A percentile compares a stretch with the other conserved stretches of the same genome.
Evolutionary conservation across 2,888 invertebrate genomes (phyloP).

Genomic region (Minunthozetes semirufus): DNA sequence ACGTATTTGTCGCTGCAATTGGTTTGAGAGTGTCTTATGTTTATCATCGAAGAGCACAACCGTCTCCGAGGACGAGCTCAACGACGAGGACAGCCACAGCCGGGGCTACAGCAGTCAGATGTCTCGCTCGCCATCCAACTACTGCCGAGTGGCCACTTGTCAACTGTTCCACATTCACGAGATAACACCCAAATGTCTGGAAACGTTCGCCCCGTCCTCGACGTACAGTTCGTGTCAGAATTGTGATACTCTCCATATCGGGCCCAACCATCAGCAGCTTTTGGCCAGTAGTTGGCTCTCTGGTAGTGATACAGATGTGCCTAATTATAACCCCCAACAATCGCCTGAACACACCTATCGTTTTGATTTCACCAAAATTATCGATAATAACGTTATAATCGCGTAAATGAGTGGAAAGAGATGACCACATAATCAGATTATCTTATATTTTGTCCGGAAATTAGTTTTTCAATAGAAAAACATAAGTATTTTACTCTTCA

Average conservation of each 20-base stretch:
- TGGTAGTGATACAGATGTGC: constrained; percentile 3
- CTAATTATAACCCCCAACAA: background rate
- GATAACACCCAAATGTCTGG: constrained; percentile 31
- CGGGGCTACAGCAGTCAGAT: background rate
- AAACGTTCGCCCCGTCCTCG: constrained; percentile 33
- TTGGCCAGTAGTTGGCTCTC: constrained; percentile 1
- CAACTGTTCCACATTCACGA: constrained; percentile 30
- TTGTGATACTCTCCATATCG: constrained; percentile 29
- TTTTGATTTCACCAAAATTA: background rate
- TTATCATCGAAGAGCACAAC: background rate
- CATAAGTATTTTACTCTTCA: too few species aligned
- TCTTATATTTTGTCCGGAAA: too few species aligned
- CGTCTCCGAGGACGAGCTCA: background rate
- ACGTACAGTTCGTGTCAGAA: constrained; percentile 31
- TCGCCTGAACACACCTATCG: background rate
- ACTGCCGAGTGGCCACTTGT: constrained; percentile 34
- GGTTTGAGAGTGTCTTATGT: background rate
- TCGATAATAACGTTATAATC: background rate
- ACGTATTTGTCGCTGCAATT: background rate
- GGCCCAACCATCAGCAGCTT: constrained; percentile 31
- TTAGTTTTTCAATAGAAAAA: too few species aligned
- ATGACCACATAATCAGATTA: too few species aligned
- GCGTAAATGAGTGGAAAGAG: too few species aligned
- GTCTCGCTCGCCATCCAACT: constrained; percentile 25
- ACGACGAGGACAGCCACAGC: background rate